A percentile compares a stretch with the other conserved stretches of the same genome.
Conservation (phyloP, 2,888 invertebrate genomes). For the Folsomia candida region DNA sequence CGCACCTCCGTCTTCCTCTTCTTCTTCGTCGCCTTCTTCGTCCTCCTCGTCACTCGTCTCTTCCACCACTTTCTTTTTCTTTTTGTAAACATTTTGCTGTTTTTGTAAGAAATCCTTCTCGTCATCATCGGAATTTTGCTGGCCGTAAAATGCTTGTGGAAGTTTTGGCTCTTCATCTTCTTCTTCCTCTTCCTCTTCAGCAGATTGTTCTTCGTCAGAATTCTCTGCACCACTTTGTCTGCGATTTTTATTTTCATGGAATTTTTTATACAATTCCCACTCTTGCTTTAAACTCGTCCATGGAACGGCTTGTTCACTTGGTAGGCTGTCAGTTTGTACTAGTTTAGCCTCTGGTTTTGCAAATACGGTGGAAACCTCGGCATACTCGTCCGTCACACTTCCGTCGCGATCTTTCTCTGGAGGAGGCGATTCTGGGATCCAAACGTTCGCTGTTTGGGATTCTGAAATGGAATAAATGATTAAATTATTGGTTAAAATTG, state of each 20-base stretch:
- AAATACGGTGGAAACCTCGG: conserved; percentile 33
- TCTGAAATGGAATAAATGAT: conserved; percentile 18
- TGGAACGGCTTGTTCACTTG: conserved; percentile 32
- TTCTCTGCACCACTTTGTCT: conserved; percentile 8
- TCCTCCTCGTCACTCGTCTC: conserved; percentile 8
- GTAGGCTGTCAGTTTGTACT: conserved; percentile 29
- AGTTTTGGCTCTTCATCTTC: conserved; percentile 15
- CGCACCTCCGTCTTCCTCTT: conserved; percentile 25
- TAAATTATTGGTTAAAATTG: background rate
- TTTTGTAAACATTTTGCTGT: conserved; percentile 18
- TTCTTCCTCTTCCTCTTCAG: conserved; percentile 24
- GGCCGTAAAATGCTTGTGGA: conserved; percentile 29
- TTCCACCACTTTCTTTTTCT: conserved; percentile 13
- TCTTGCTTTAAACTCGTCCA: conserved; percentile 36
- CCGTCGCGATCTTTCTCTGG: conserved; percentile 21
- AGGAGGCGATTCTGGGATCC: conserved; percentile 30
- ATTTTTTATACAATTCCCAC: conserved; percentile 36
- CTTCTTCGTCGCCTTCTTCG: conserved; percentile 21
- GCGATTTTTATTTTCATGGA: conserved; percentile 12
- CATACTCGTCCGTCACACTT: conserved; percentile 36
- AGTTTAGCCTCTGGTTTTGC: conserved; percentile 34
- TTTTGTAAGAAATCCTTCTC: conserved; percentile 26
- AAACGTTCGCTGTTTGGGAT: conserved; percentile 22
- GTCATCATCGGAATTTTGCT: conserved; percentile 34
- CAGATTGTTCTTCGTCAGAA: conserved; percentile 13